Percentiles rank a stretch among this genome's conserved stretches.
phyloP scores from a whole-genome alignment of 2,888 invertebrate species.

The Iselma pallidipennis region DNA sequence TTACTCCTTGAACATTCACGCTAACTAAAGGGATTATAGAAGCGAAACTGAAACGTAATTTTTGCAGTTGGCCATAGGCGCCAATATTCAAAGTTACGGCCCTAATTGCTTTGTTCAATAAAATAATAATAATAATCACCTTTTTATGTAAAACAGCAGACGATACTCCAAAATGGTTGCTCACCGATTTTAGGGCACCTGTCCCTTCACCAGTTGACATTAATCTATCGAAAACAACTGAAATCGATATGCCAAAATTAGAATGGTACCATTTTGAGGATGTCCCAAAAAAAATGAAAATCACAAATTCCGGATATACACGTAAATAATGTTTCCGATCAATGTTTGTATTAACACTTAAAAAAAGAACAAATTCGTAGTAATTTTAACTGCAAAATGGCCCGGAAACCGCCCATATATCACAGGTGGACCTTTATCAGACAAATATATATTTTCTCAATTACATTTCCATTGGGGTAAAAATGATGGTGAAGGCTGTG shows the following conservation, averaged over 20 bases:
- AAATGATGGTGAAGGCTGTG: constrained; percentile 66
- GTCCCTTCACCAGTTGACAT: constrained; percentile 56
- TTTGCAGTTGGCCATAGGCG: no score
- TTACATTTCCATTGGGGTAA: constrained; percentile 73
- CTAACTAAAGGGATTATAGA: no score
- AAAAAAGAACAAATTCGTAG: constrained; percentile 47
- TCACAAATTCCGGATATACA: constrained; percentile 70
- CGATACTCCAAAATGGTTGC: neutral
- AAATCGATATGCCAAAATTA: constrained; percentile 57
- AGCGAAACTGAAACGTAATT: no score
- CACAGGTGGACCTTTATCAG: constrained; percentile 63
- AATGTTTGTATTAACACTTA: neutral
- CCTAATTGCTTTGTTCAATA: no score
- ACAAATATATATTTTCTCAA: constrained; percentile 67
- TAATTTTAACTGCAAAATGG: constrained; percentile 68
- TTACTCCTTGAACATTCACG: no score
- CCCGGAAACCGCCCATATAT: constrained; percentile 63
- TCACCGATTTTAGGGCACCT: neutral
- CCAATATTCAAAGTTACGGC: no score
- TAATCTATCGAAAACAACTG: constrained; percentile 48
- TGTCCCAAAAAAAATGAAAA: constrained; percentile 65
- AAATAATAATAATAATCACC: no score
- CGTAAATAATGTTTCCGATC: constrained; percentile 52
- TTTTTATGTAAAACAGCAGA: neutral
- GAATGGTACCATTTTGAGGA: constrained; percentile 64